phyloP scores from a whole-genome alignment of 2,797 vertebrate species.

The Sebastes dallii region DNA sequence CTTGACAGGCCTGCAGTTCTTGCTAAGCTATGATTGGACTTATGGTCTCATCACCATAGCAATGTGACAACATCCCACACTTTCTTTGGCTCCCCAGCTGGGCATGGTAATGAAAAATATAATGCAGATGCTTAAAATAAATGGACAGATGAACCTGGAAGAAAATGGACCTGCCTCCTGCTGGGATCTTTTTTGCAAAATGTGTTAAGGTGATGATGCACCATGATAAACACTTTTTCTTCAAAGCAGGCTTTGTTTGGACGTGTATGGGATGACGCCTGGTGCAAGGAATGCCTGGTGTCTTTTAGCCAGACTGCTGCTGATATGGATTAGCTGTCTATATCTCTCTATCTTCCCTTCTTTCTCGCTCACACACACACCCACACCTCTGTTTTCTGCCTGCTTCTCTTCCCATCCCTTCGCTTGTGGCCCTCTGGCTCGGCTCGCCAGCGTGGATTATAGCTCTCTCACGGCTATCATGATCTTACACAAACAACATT shows the following conservation, averaged over 20 bases:
- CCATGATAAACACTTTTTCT: slow-evolving; percentile 8
- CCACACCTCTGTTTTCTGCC: slow-evolving; percentile 43
- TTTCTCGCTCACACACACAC: not conserved
- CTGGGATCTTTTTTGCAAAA: not conserved
- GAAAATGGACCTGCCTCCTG: slow-evolving; percentile 12
- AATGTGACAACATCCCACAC: not conserved
- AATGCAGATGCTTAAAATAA: slow-evolving; percentile 7
- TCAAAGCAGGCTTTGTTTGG: slow-evolving; percentile 22
- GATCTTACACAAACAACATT: slow-evolving; percentile 84
- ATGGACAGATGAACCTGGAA: not conserved
- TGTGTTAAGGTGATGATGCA: slow-evolving; percentile 2
- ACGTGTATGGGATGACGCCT: slow-evolving; percentile 14
- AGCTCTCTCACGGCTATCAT: slow-evolving; percentile 80
- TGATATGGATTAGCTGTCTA: slow-evolving; percentile 56
- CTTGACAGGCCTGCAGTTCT: not conserved
- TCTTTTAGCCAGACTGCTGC: slow-evolving; percentile 44
- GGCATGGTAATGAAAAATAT: slow-evolving; percentile 9
- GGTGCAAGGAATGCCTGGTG: slow-evolving; percentile 32
- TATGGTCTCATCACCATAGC: not conserved
- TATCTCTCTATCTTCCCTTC: slow-evolving; percentile 12
- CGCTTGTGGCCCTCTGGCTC: slow-evolving; percentile 55
- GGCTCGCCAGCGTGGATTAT: slow-evolving; percentile 74
- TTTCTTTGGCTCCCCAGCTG: not conserved
- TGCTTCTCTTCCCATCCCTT: slow-evolving; percentile 19
- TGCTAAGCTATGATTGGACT: not conserved